phyloP scores from a whole-genome alignment of 2,113 vertebrate genomes.

The Phocoena sinus region DNA sequence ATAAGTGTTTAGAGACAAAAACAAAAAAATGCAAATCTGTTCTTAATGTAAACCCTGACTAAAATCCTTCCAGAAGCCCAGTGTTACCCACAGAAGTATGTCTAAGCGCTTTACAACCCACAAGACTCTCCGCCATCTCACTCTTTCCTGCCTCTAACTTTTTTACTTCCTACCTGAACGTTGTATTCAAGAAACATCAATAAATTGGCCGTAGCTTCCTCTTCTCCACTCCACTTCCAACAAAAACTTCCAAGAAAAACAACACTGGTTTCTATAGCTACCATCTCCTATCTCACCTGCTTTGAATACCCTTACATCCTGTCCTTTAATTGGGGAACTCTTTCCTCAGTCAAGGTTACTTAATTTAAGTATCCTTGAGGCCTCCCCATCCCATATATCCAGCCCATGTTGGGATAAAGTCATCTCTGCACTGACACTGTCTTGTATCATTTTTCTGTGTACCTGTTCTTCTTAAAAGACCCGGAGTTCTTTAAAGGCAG shows the following conservation, averaged over 20 bases:
- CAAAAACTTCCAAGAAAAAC: neutral
- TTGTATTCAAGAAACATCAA: neutral
- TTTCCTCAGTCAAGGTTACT: neutral
- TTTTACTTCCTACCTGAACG: neutral
- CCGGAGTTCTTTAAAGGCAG: neutral
- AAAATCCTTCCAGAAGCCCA: neutral
- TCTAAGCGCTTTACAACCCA: neutral
- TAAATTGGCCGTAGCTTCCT: neutral
- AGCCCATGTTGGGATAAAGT: too few species aligned
- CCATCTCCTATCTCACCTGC: rapidly evolving
- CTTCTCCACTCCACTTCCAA: neutral
- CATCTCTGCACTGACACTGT: neutral
- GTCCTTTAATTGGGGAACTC: neutral
- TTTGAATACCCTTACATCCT: neutral
- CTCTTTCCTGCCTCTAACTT: neutral
- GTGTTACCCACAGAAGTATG: neutral
- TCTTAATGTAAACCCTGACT: neutral
- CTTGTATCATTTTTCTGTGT: neutral
- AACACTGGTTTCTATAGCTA: neutral
- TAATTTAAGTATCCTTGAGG: neutral
- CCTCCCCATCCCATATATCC: rapidly evolving
- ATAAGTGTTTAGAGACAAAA: neutral
- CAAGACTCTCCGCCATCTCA: neutral
- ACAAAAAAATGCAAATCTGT: neutral
- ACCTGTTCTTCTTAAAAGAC: neutral